phyloP scores from a whole-genome alignment of 2,113 vertebrate species.

The Chamaetylas fuelleborni region DNA sequence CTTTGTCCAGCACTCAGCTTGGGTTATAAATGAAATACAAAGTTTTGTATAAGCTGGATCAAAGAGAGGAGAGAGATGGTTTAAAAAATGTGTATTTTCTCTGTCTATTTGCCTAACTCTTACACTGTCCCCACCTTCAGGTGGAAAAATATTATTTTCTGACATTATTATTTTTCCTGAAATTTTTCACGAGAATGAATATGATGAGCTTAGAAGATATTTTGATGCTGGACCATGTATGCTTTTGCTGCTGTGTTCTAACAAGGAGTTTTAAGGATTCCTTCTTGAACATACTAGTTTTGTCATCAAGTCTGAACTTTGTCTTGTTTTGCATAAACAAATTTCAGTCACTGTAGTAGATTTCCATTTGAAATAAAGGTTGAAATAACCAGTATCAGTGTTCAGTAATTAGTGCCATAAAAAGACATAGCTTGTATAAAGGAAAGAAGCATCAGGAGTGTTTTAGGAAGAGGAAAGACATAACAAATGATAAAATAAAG shows the following conservation, averaged over 20 bases:
- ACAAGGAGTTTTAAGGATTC: neutral
- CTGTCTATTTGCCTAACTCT: neutral
- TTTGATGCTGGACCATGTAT: neutral
- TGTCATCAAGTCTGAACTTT: neutral
- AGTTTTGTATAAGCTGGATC: neutral
- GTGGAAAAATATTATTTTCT: neutral
- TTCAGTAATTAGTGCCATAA: neutral
- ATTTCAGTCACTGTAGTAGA: neutral
- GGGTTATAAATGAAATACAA: neutral
- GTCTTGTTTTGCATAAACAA: neutral
- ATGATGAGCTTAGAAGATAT: neutral
- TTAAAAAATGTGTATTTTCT: neutral
- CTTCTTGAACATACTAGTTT: neutral
- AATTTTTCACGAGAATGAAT: neutral
- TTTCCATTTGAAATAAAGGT: neutral
- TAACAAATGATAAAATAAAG: neutral
- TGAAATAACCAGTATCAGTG: neutral
- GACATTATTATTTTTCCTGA: neutral
- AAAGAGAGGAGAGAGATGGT: neutral
- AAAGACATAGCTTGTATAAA: neutral
- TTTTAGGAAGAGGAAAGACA: neutral
- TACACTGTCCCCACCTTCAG: accelerated
- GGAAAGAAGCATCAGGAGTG: neutral
- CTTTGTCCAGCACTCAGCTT: neutral
- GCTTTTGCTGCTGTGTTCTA: neutral